phyloP scores from a whole-genome alignment of 2,113 vertebrate species.

The Oophaga pumilio region DNA sequence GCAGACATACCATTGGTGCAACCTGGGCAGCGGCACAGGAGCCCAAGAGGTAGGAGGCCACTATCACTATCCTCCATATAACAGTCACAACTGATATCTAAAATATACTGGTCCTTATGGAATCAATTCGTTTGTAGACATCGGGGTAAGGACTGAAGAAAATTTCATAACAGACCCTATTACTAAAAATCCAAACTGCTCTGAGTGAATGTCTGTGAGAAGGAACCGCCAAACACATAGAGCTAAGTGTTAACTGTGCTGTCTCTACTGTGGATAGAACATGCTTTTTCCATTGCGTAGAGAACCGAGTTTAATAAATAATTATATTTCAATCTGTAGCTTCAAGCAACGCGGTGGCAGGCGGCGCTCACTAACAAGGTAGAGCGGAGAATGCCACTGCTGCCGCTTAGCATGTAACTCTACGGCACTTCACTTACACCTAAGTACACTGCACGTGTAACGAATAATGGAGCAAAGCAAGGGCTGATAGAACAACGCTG shows the following conservation, averaged over 20 bases:
- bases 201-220: background rate
- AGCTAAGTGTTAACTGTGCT: background rate
- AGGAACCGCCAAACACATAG: background rate
- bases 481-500: background rate
- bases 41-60: too few species aligned
- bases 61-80: background rate
- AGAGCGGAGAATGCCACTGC: background rate
- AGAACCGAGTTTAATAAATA: constrained; percentile 35
- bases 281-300: constrained; percentile 31
- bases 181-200: background rate
- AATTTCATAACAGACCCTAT: background rate
- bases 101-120: background rate
- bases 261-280: constrained; percentile 8
- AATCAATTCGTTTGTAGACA: background rate
- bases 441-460: background rate
- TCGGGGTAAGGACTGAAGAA: background rate
- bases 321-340: constrained; percentile 16
- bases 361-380: background rate
- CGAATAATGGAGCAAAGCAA: background rate
- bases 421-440: too few species aligned
- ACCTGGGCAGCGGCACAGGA: too few species aligned
- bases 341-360: background rate
- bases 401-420: background rate
- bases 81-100: background rate
- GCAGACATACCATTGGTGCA: too few species aligned